Evolutionary conservation across 2,888 invertebrate species (phyloP), one percentile per base, ranked within the genome.

Genomic region (Ophion costatus): DNA sequence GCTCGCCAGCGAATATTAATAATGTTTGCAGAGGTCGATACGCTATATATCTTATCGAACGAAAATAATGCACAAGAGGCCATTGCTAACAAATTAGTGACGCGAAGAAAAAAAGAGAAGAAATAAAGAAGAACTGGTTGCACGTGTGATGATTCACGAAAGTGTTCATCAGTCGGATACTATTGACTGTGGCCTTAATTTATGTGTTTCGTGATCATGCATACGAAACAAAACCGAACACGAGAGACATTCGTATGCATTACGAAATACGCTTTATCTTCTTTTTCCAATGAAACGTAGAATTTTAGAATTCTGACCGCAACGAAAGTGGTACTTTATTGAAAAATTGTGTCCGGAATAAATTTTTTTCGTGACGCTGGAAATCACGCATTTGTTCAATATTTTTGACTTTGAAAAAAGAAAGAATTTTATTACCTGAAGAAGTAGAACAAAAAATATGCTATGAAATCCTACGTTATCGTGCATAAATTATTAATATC

Each of bases 131-230:
- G 11, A 67, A 45, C 22, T 24, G 80, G 57, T 51, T 7, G 17
- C 38, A 5, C 73, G 24, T 45, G 24, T 29, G 57, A 69, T 78
- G 78, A 82, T 82, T 82, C 82, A 78, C 38, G 1, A 38, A 63
- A 22, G 64, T 59, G 29, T 20, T 29, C 57, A 38, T 42, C 59
- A 14, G 38, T 51, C 56, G 56, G 17, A 17, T 64, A 51, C 67
- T 17, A 51, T 67, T 74, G 33, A 59, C 22, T 75, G 59, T 22
- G 17, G 22, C 42, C 20, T 74, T 45, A 20, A 57, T 64, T 22
- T 42, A 73, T 71, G 38, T 51, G 14, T 33, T 22, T 38, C 22
- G 24, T 24, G 17, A 14, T 69, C n/a, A 29, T 51, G 51, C 51
- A 51, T 17, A 17, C 17, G 17, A 51, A 17, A 14, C 51, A 14